phyloP scores from a whole-genome alignment of 2,113 vertebrate genomes.

The Rhinopomastus cyanomelas region DNA sequence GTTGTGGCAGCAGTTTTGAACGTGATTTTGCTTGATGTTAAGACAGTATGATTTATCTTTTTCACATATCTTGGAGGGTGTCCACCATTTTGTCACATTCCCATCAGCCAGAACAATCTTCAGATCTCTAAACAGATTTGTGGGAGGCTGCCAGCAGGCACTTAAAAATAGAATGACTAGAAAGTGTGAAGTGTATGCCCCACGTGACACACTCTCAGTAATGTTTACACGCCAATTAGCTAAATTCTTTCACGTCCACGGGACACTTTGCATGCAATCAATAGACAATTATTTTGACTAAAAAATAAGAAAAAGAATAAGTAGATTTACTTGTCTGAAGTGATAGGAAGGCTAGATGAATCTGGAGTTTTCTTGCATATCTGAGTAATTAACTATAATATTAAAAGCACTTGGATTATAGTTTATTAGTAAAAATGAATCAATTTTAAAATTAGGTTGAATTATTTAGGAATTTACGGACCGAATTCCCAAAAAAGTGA shows the following conservation, averaged over 20 bases:
- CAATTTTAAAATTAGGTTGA: neutral
- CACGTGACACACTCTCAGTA: neutral
- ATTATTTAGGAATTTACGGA: neutral
- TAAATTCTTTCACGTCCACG: neutral
- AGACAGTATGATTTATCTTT: neutral
- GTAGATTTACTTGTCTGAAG: neutral
- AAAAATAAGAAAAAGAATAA: neutral
- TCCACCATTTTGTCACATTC: neutral
- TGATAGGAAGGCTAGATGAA: neutral
- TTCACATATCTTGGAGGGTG: neutral
- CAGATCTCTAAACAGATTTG: neutral
- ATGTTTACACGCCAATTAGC: neutral
- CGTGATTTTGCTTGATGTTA: neutral
- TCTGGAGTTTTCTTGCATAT: neutral
- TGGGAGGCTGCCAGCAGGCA: neutral
- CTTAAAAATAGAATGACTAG: neutral
- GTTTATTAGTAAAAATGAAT: neutral
- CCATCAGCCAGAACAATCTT: neutral
- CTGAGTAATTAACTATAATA: neutral
- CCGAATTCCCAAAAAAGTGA: neutral
- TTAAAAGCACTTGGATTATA: neutral
- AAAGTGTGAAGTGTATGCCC: neutral
- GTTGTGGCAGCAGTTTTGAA: neutral
- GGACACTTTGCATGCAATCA: neutral
- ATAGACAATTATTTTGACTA: neutral